phyloP scores from a whole-genome alignment of 92 coral and sea anemone genomes.

The Ricordea florida region DNA sequence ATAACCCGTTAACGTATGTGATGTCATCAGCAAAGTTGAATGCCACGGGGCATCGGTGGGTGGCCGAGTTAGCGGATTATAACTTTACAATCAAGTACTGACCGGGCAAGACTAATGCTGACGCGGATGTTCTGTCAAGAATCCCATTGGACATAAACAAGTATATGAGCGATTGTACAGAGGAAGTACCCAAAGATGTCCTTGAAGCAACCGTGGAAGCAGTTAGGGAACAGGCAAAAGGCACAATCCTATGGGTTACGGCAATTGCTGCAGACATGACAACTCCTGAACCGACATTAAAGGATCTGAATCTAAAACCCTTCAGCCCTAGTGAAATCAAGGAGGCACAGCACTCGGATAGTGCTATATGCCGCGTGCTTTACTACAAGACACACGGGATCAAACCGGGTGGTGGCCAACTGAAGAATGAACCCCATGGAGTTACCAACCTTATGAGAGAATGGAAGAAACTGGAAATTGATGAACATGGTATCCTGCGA shows the following conservation, averaged over 20 bases:
- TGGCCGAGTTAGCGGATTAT: constrained; percentile 55
- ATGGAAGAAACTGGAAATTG: constrained; percentile 24
- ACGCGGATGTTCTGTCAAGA: constrained; percentile 49
- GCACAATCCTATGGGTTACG: constrained; percentile 33
- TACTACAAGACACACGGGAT: constrained; percentile 2
- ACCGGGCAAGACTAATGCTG: constrained; percentile 27
- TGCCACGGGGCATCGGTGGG: constrained; percentile 67
- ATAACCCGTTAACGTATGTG: constrained; percentile 45
- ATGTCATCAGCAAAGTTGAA: constrained; percentile 44
- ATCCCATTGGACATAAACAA: too few relatives aligned
- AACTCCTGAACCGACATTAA: not conserved
- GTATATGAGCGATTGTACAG: constrained; percentile 30
- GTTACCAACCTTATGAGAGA: constrained; percentile 5
- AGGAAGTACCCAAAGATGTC: constrained; percentile 36
- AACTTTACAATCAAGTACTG: constrained; percentile 58
- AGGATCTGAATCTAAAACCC: not conserved
- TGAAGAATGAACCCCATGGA: not conserved
- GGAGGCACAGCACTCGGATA: constrained; percentile 20
- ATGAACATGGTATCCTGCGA: constrained; percentile 2
- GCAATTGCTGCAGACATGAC: constrained; percentile 16
- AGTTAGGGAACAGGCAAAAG: constrained; percentile 35
- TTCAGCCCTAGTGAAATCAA: not conserved
- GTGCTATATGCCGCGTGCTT: not conserved
- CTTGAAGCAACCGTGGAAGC: constrained; percentile 30
- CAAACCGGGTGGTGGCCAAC: not conserved